phyloP scores from a whole-genome alignment of 2,113 vertebrate species.

The Callaeas wilsoni region DNA sequence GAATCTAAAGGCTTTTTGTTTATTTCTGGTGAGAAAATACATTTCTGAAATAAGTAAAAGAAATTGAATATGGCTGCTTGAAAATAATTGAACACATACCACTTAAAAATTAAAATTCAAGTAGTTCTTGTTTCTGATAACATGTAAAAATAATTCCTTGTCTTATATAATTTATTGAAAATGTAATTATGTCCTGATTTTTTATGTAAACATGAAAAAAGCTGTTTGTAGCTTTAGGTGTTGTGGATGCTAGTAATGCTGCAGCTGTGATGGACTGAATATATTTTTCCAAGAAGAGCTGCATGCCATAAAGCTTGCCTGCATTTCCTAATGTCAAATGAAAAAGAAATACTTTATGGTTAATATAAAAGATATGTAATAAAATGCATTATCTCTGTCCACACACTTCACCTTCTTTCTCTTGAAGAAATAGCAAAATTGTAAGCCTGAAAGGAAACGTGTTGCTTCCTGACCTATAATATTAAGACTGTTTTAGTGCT shows the following conservation, averaged over 20 bases:
- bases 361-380: not conserved
- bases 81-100: not conserved
- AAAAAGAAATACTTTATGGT: not conserved
- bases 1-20: not conserved
- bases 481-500: not conserved
- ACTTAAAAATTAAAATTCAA: not conserved
- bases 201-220: not conserved
- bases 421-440: not conserved
- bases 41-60: not conserved
- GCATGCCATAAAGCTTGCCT: not conserved
- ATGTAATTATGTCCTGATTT: not conserved
- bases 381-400: not conserved
- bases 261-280: not conserved
- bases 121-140: not conserved
- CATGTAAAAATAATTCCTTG: not conserved
- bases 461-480: not conserved
- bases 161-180: not conserved
- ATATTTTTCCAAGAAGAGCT: not conserved
- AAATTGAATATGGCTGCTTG: not conserved
- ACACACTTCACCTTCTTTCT: not conserved
- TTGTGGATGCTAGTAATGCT: not conserved
- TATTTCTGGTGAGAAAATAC: not conserved
- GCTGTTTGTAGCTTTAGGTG: not conserved
- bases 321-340: not conserved
- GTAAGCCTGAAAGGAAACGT: not conserved